These are phyloP conservation scores for Celastrina argiolus DNA, from an alignment of 2,888 invertebrate species.

Conservation along the genomic window DNA sequence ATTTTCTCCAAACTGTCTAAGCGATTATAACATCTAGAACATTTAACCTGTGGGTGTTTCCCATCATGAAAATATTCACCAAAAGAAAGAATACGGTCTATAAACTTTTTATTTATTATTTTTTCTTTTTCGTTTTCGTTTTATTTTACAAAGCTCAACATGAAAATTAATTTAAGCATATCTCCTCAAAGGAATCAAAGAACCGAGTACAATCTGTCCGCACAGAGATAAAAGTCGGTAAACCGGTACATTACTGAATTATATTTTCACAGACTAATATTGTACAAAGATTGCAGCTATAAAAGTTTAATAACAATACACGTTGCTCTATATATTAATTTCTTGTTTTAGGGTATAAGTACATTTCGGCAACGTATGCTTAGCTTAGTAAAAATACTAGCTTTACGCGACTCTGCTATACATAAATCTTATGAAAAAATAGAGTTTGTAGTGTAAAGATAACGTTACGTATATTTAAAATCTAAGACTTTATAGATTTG, in stretches of 20 bases:
- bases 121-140: constrained; percentile 2
- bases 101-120: neutral
- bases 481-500: too few species aligned
- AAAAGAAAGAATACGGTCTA: neutral
- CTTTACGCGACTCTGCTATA: too few species aligned
- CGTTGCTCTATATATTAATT: neutral
- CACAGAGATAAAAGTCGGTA: neutral
- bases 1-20: neutral
- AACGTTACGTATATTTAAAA: too few species aligned
- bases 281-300: neutral
- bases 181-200: constrained; percentile 7
- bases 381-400: neutral
- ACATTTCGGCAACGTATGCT: neutral
- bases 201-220: neutral
- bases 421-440: too few species aligned
- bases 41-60: neutral
- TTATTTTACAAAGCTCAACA: neutral
- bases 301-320: neutral
- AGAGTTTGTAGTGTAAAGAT: too few species aligned
- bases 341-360: neutral
- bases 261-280: neutral
- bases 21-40: neutral
- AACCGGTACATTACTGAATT: neutral
- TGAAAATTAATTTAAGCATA: constrained; percentile 8
- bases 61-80: neutral